Evolutionary conservation across 2,888 invertebrate species (phyloP), one percentile per base, ranked within the genome.

Genomic region (Sminthurinus aureus): DNA sequence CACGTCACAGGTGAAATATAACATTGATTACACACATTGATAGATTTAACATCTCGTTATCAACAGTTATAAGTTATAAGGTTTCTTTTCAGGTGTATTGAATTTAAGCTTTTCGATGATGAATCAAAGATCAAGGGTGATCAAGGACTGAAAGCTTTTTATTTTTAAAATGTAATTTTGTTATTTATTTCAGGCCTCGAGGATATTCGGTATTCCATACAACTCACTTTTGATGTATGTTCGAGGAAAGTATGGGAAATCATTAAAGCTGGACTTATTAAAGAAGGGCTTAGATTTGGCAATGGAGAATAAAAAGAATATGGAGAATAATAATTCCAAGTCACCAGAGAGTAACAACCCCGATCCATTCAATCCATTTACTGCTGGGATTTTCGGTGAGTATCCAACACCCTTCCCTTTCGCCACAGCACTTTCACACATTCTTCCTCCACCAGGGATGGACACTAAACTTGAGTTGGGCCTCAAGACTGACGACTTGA

Each of bases 121-220:
- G n/a, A n/a, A n/a, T n/a, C n/a, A n/a, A n/a, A n/a, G n/a, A n/a
- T n/a, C n/a, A n/a, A n/a, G n/a, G n/a, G n/a, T n/a, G n/a, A n/a
- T n/a, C n/a, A n/a, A n/a, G n/a, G n/a, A n/a, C n/a, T n/a, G n/a
- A n/a, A n/a, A n/a, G n/a, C n/a, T n/a, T n/a, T n/a, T n/a, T n/a
- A n/a, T n/a, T n/a, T n/a, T n/a, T n/a, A n/a, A n/a, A n/a, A 58
- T 58, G 9, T 6, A 38, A 38, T 58, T 6, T 2, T 58, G 18
- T 58, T 78, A 50, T 24, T 22, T 52, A 24, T 38, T 77, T 1
- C 96, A 96, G 91, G 96, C 96, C 13, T 96, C 96, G 38, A 91
- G 96, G 86, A 95, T 96, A 90, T 96, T 96, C 91, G 96, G 96
- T 73, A 96, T 96, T 87, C 96, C 96, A n/a, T 96, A 96, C 93